Base-by-base conservation (phyloP, 2,888 invertebrate genomes). In the Hyles lineata region DNA sequence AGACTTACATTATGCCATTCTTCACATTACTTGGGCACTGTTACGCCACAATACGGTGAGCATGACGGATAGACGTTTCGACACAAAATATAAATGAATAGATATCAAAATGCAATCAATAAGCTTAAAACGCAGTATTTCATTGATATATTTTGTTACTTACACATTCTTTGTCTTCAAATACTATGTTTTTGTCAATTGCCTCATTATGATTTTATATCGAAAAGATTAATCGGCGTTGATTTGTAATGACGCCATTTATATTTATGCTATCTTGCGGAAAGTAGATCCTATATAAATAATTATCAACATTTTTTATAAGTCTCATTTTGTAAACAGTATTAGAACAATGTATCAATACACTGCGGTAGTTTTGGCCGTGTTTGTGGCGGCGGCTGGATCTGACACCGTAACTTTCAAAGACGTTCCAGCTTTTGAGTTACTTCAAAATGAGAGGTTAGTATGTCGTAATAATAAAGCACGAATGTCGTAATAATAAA, bases 341-440 rank as follows among this genome's bases (percentile, higher is more conserved):
- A 70, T 70, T 72, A 71, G 73, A 77, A 89, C 76, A 77, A 90
- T 91, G 89, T 78, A 84, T 77, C 86, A 86, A 79, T 87, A 87
- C 70, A 84, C 80, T 69, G 89, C 87, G 25, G 74, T 89, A 76
- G 76, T 87, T 25, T 67, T 93, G 72, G 85, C 85, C 17, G 75
- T 86, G 67, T 75, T 89, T 80, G 81, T 90, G 74, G 87, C 82
- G 25, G 87, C 84, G 21, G 89, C 89, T n/a, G 86, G 90, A 73
- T 92, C 89, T 9, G 84, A 84, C 76, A 72, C 80, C 62, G 76
- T 87, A 43, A 59, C 52, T 43, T 70, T 19, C 50, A 59, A 73
- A 59, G 55, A 23, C 23, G 35, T 35, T 4, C 67, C 72, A 58
- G 63, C 67, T 32, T 19, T 67, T 58, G 19, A 23, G n/a, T 17